These are phyloP conservation scores for Sebastes hopkinsi DNA, from an alignment of 2,797 vertebrate genomes.

Conservation along the genomic window DNA sequence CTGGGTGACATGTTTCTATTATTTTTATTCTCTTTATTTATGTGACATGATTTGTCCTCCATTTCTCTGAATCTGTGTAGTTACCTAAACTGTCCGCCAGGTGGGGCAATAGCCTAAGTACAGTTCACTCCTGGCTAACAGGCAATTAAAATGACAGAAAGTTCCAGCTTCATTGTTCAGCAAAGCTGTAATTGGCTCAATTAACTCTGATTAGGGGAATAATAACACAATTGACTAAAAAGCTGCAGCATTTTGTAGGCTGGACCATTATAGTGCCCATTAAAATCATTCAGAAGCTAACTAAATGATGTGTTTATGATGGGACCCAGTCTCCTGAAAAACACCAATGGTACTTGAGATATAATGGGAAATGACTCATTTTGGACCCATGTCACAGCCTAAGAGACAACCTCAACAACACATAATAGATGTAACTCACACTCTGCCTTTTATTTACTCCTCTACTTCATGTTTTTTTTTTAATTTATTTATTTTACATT, in stretches of 20 bases:
- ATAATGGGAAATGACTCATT: neutral
- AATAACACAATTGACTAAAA: neutral
- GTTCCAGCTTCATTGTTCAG: neutral
- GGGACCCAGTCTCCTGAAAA: neutral
- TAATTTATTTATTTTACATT: too few species aligned
- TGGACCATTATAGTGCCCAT: neutral
- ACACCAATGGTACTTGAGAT: neutral
- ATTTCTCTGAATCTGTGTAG: neutral
- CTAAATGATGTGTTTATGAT: neutral
- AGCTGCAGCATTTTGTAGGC: neutral
- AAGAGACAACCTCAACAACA: too few species aligned
- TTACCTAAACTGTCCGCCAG: slow-evolving; percentile 47
- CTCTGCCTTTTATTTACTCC: too few species aligned
- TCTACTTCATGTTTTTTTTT: too few species aligned
- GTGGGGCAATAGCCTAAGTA: slow-evolving; percentile 22
- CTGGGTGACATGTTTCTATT: neutral
- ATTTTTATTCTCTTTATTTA: neutral
- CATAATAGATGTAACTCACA: too few species aligned
- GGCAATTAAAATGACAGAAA: neutral
- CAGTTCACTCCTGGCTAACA: neutral
- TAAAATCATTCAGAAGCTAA: neutral
- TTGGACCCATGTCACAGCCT: neutral
- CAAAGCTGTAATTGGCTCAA: neutral
- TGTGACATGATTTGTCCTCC: neutral
- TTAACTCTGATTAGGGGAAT: neutral